These are phyloP conservation scores for Pantala flavescens DNA, from an alignment of 1,140 invertebrate species.

Conservation along the genomic window DNA sequence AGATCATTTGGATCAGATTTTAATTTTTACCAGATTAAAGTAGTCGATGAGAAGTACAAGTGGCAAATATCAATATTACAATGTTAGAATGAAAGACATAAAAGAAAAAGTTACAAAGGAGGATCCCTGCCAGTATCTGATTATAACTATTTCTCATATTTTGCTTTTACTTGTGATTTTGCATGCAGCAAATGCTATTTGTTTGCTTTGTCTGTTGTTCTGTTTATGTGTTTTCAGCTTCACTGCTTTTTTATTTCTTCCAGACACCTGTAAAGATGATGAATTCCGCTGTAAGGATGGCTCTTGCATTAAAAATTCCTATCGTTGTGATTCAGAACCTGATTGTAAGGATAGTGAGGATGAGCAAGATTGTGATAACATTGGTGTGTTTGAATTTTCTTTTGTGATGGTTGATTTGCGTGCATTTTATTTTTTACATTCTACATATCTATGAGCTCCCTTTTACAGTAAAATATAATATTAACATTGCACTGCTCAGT, in stretches of 20 bases:
- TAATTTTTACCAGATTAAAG: no score
- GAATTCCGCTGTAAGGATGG: constrained; percentile 35
- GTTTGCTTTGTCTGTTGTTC: not conserved
- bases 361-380: constrained; percentile 39
- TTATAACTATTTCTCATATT: no score
- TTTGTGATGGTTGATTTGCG: not conserved
- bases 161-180: no score
- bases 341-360: constrained; percentile 46
- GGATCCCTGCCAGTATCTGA: no score
- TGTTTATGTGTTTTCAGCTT: not conserved
- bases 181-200: no score
- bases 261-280: constrained; percentile 29
- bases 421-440: not conserved
- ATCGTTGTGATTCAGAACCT: constrained; percentile 23
- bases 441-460: not conserved
- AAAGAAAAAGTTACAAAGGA: no score
- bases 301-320: constrained; percentile 33
- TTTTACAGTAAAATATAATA: no score
- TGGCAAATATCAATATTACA: no score
- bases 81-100: no score
- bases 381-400: constrained; percentile 10
- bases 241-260: not conserved
- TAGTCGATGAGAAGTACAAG: no score
- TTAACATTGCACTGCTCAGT: no score
- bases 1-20: no score